phyloP scores from a whole-genome alignment of 1,140 invertebrate genomes.

The Drosophila dunni region DNA sequence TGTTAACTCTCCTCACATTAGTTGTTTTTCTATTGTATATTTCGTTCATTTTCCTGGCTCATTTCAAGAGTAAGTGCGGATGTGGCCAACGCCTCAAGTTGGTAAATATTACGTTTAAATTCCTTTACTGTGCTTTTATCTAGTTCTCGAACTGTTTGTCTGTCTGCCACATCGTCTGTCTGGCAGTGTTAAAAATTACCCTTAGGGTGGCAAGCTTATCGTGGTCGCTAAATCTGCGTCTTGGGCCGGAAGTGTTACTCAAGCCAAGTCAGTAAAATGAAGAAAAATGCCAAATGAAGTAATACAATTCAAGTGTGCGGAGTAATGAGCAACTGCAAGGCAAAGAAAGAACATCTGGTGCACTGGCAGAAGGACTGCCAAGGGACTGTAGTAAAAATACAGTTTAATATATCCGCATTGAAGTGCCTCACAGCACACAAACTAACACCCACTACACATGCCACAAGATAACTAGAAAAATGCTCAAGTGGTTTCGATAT shows the following conservation, averaged over 20 bases:
- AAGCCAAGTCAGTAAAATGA: slow-evolving; percentile 25
- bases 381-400: slow-evolving; percentile 71
- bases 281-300: slow-evolving; percentile 37
- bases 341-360: slow-evolving; percentile 10
- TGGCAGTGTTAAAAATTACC: slow-evolving; percentile 65
- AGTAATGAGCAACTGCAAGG: slow-evolving; percentile 53
- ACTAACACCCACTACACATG: slow-evolving; percentile 1
- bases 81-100: slow-evolving; percentile 77
- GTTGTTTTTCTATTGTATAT: too few relatives aligned
- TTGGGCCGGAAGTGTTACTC: slow-evolving; percentile 54
- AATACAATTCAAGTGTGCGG: slow-evolving; percentile 55
- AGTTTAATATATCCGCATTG: slow-evolving; percentile 82
- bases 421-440: slow-evolving; percentile 47
- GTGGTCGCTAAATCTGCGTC: slow-evolving; percentile 68
- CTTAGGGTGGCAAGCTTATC: slow-evolving; percentile 63
- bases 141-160: not conserved
- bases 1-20: too few relatives aligned
- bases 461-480: slow-evolving; percentile 62
- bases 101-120: slow-evolving; percentile 57
- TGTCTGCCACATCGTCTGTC: slow-evolving; percentile 27
- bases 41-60: too few relatives aligned
- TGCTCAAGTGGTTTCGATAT: slow-evolving; percentile 62
- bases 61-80: slow-evolving; percentile 42
- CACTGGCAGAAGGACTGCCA: slow-evolving; percentile 17
- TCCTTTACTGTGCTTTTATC: not conserved